A percentile compares a stretch with the other conserved stretches of the same genome.
Conservation (phyloP, 2,113 vertebrate species). For the Brachypodius melanocephalos region DNA sequence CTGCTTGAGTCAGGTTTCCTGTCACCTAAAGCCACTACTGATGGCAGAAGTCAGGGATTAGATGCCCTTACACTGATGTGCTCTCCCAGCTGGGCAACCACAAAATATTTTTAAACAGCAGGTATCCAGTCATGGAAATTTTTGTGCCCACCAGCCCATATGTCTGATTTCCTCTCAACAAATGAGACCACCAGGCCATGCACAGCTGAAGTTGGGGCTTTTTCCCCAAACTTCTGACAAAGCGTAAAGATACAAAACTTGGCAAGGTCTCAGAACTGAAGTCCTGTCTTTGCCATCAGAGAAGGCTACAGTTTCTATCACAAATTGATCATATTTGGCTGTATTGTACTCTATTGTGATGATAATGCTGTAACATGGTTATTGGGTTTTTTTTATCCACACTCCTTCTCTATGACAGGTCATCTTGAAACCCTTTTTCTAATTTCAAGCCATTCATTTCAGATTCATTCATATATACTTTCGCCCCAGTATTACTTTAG, state of each 20-base stretch:
- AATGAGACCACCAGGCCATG: background rate
- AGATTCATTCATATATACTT: background rate
- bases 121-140: background rate
- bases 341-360: background rate
- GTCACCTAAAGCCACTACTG: background rate
- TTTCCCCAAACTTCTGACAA: background rate
- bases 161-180: background rate
- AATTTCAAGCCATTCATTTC: background rate
- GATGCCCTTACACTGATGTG: background rate
- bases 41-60: background rate
- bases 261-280: background rate
- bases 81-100: background rate
- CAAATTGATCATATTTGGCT: background rate
- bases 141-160: background rate
- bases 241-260: rapidly evolving
- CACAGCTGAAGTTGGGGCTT: background rate
- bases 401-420: background rate
- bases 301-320: background rate
- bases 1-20: background rate
- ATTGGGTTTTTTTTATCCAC: background rate
- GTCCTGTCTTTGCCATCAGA: background rate
- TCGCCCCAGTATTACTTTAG: background rate
- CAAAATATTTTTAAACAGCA: background rate
- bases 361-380: background rate
- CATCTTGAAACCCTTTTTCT: background rate